These are phyloP conservation scores for Trinectes maculatus DNA, from an alignment of 2,113 vertebrate genomes.

Conservation along the genomic window DNA sequence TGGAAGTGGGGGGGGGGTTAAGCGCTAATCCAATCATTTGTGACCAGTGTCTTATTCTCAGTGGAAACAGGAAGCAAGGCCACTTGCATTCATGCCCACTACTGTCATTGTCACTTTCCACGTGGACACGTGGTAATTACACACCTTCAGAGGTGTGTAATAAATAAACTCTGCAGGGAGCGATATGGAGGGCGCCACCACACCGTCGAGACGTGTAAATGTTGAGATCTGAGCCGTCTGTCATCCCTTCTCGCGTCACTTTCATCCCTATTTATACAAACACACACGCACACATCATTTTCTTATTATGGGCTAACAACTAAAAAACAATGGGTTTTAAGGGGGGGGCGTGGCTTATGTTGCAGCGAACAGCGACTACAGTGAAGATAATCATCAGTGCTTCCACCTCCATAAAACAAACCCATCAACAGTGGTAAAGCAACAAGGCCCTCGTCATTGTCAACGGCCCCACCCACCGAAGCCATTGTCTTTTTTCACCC, in stretches of 20 bases:
- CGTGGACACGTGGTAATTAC: constrained; percentile 68
- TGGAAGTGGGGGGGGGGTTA: constrained; percentile 73
- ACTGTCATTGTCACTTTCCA: constrained; percentile 59
- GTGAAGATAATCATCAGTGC: no score
- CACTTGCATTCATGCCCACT: constrained; percentile 50
- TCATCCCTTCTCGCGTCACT: constrained; percentile 12
- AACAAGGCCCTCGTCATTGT: background rate
- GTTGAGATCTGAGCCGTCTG: constrained; percentile 22
- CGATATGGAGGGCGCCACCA: constrained; percentile 40
- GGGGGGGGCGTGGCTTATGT: no score
- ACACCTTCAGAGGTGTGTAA: constrained; percentile 77
- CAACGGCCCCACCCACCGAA: no score
- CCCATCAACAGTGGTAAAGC: background rate
- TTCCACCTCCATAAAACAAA: no score
- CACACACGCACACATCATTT: background rate
- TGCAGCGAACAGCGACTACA: no score
- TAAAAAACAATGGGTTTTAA: no score
- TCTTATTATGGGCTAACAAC: no score
- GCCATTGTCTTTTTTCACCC: background rate
- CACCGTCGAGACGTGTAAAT: constrained; percentile 32
- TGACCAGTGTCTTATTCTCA: constrained; percentile 78
- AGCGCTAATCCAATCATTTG: constrained; percentile 83
- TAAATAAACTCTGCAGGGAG: constrained; percentile 57
- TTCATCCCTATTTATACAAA: constrained; percentile 16
- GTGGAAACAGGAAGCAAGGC: constrained; percentile 60